Evolutionary conservation across 1,140 invertebrate species (phyloP).

Genomic region (Sesamia nonagrioides): DNA sequence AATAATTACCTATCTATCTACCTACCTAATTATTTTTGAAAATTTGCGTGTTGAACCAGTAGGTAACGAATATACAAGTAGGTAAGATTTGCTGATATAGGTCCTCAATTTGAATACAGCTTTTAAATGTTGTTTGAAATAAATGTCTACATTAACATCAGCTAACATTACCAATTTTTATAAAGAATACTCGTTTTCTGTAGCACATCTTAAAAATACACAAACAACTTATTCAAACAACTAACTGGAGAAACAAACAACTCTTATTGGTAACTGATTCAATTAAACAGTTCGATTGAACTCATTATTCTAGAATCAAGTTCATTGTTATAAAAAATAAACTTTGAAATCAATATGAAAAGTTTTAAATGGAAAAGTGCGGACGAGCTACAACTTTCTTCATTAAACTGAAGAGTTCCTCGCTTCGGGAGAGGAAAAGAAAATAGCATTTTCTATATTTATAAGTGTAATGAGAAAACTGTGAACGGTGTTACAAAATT

Average conservation of each 20-base stretch:
- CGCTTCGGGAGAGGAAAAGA: conserved; percentile 61
- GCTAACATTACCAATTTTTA: no score
- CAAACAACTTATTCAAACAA: not conserved
- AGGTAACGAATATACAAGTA: no score
- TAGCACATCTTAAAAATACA: no score
- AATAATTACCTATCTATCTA: no score
- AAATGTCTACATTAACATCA: no score
- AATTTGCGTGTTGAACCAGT: no score
- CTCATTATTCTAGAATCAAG: conserved; percentile 54
- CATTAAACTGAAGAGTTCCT: conserved; percentile 73
- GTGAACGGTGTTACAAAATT: conserved; percentile 51
- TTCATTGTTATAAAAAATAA: conserved; percentile 63
- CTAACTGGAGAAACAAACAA: not conserved
- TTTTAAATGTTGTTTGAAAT: no score
- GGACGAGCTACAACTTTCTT: conserved; percentile 72
- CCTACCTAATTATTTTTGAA: no score
- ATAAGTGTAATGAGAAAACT: conserved; percentile 69
- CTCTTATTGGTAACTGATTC: conserved; percentile 8
- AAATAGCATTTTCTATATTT: conserved; percentile 59
- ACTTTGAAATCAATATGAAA: conserved; percentile 65
- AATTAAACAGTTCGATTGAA: conserved; percentile 39
- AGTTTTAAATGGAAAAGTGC: conserved; percentile 80
- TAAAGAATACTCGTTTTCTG: not conserved
- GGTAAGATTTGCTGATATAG: no score
- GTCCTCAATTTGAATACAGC: no score